These are phyloP conservation scores for Vulpes vulpes DNA, from an alignment of 2,113 vertebrate species.

Conservation along the genomic window DNA sequence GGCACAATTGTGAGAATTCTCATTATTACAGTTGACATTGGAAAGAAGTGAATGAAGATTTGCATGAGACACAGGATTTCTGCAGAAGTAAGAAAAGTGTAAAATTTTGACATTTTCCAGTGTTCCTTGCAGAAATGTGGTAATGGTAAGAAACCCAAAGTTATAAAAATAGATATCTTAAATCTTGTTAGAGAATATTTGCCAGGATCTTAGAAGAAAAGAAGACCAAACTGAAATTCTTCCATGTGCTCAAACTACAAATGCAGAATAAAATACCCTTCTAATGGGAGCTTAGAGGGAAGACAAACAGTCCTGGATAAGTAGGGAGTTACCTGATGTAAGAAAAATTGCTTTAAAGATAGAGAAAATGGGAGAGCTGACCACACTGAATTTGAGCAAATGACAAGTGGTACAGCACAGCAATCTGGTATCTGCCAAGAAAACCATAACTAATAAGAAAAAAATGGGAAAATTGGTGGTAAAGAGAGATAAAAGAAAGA, in stretches of 20 bases:
- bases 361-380: neutral
- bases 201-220: neutral
- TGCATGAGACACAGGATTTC: neutral
- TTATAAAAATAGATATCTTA: neutral
- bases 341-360: neutral
- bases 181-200: neutral
- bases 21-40: neutral
- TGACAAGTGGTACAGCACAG: neutral
- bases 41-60: neutral
- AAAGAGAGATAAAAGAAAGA: neutral
- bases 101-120: conserved; percentile 21
- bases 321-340: neutral
- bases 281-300: neutral
- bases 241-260: neutral
- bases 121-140: neutral
- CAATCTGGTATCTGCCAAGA: neutral
- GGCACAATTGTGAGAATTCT: neutral
- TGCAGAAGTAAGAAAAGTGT: neutral
- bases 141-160: neutral
- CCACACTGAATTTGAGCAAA: neutral
- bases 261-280: neutral
- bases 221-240: neutral
- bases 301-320: neutral
- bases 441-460: neutral
- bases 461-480: neutral